Percentiles rank a stretch among this genome's conserved stretches.
Conservation (phyloP, 1,140 invertebrate genomes). For the Hirudo medicinalis region DNA sequence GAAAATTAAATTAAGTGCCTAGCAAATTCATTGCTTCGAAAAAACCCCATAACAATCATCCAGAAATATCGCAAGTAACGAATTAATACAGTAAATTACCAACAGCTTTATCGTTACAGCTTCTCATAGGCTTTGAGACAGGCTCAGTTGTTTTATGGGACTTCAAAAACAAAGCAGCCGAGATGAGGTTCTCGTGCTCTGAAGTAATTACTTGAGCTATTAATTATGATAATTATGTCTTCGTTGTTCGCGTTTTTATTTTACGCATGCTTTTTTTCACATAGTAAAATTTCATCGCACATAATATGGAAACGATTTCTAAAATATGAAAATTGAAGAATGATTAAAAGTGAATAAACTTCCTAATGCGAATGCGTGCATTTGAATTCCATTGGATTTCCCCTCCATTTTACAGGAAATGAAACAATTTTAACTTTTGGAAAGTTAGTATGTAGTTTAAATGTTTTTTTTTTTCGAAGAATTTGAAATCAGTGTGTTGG, state of each 20-base stretch:
- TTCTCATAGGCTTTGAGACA: conserved; percentile 88
- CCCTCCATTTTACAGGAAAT: neutral
- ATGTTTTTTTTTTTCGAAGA: conserved; percentile 39
- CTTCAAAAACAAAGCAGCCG: conserved; percentile 57
- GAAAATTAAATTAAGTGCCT: neutral
- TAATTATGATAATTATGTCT: conserved; percentile 7
- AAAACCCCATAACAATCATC: too few species aligned
- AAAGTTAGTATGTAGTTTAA: conserved; percentile 1
- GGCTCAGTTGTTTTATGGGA: conserved; percentile 93
- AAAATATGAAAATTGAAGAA: too few species aligned
- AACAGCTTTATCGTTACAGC: conserved; percentile 46
- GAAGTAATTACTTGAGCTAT: conserved; percentile 34
- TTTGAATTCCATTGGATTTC: too few species aligned
- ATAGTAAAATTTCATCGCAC: too few species aligned
- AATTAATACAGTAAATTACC: too few species aligned
- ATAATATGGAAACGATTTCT: too few species aligned
- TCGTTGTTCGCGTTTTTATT: too few species aligned
- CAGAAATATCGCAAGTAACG: too few species aligned
- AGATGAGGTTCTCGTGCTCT: conserved; percentile 34
- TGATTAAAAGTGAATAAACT: too few species aligned
- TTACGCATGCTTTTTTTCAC: too few species aligned
- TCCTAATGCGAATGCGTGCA: too few species aligned
- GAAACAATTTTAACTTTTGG: neutral
- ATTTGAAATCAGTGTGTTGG: conserved; percentile 76
- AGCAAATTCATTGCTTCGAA: too few species aligned